Base-by-base conservation (phyloP, 2,113 vertebrate genomes). In the Hippocampus guttulatus region DNA sequence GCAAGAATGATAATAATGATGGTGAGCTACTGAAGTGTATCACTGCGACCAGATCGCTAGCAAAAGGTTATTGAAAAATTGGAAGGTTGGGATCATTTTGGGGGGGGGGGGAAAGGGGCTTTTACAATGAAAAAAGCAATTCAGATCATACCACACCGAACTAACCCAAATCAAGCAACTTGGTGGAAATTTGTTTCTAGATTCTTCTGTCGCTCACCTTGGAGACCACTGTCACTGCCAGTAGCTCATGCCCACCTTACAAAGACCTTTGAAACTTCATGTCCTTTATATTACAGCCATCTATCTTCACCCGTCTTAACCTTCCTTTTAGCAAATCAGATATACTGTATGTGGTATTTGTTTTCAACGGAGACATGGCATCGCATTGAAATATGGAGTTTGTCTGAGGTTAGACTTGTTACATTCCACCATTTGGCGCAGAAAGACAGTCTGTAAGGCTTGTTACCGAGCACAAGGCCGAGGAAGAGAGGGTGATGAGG, bases 371-470 rank as follows among this genome's bases (percentile, higher is more conserved):
- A 27, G 74, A 73, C 49, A 71, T 51, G 52, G 75, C 79, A 80
- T 79, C 78, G 68, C 77, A 78, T 71, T 41, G 67, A 71, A 70
- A 62, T 69, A 27, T 38, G 30, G 66, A 49, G 62, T 30, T 73
- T 49, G 43, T 65, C 61, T 64, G 62, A 71, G 47, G 58, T 14
- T 14, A 40, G 52, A 33, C 64, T 55, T 71, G 69, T 66, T 64
- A 70, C 47, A 40, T 41, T 61, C 69, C 73, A 67, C 62, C 15
- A 75, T 78, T 55, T 79, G 78, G 75, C 73, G 76, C 76, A 78
- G 47, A 67, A 80, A 41, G 81, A 76, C 80, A 78, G 64, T 74
- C 71, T 62, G 68, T 81, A 66, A 79, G 61, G 70, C 77, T 81
- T 87, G 75, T 82, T 75, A 71, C 60, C 71, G 64, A 69, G 30